Evolutionary conservation across 2,113 vertebrate genomes (phyloP).

Genomic region (Pipra filicauda): DNA sequence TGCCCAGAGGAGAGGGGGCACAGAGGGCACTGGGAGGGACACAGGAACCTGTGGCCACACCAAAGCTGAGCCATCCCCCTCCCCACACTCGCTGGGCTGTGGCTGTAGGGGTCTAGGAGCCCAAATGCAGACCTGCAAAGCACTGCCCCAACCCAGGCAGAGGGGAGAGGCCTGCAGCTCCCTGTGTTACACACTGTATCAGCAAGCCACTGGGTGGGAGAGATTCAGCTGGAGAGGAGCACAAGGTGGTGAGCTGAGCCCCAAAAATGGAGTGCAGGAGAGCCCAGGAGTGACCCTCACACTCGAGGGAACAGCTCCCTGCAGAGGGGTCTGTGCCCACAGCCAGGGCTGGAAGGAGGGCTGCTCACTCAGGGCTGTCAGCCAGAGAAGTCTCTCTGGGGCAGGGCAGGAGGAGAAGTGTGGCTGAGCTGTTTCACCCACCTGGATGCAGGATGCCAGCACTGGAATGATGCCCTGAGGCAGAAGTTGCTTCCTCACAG

Average conservation of each 20-base stretch:
- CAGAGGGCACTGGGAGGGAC: neutral
- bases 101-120: neutral
- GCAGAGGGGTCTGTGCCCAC: neutral
- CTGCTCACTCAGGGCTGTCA: neutral
- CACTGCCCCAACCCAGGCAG: neutral
- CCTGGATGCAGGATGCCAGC: conserved; percentile 86
- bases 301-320: neutral
- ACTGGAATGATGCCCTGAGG: conserved; percentile 90
- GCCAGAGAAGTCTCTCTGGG: neutral
- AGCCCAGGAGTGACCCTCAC: neutral
- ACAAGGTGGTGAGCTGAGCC: neutral
- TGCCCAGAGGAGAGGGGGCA: neutral
- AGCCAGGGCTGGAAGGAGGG: neutral
- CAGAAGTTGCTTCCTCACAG: conserved; percentile 85
- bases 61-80: neutral
- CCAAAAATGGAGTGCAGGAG: neutral
- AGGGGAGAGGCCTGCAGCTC: neutral
- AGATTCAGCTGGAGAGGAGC: neutral
- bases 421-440: conserved; percentile 50
- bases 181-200: neutral
- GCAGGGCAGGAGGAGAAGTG: neutral
- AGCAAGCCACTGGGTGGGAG: neutral
- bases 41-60: neutral
- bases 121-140: fast-evolving
- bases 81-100: neutral